Evolutionary conservation across 35 echinoderm and acorn worm genomes (phyloP).

Genomic region (Eucidaris tribuloides): DNA sequence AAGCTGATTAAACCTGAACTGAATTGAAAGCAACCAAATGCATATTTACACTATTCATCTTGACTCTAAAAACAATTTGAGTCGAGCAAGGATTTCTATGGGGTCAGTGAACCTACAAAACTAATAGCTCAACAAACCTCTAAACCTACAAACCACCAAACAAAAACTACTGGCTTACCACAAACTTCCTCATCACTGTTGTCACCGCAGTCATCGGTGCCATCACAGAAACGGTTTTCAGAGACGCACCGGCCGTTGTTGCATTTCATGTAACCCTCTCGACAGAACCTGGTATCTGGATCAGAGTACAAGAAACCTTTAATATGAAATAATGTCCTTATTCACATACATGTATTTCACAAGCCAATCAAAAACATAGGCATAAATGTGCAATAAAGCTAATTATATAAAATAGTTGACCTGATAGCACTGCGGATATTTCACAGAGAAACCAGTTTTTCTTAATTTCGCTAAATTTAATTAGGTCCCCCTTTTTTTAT

Average conservation of each 20-base stretch:
- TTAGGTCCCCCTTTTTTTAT: no score
- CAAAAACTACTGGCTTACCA: conserved; percentile 22
- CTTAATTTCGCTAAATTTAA: no score
- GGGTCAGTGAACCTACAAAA: neutral
- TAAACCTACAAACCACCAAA: no score
- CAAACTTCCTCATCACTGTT: conserved; percentile 55
- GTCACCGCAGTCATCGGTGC: conserved; percentile 49
- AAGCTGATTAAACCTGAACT: neutral
- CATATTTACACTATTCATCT: neutral
- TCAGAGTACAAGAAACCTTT: neutral
- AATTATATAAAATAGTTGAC: neutral
- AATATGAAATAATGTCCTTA: neutral
- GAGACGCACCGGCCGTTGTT: conserved; percentile 38
- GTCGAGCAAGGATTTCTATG: neutral
- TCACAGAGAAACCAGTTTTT: no score
- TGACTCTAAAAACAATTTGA: neutral
- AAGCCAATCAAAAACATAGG: neutral
- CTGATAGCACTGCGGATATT: no score
- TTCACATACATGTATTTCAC: neutral
- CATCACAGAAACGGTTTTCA: conserved; percentile 20
- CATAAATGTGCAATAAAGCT: neutral
- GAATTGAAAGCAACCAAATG: neutral
- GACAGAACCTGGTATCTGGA: conserved; percentile 46
- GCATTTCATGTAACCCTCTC: conserved; percentile 44
- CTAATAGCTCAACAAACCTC: no score